These are phyloP conservation scores for Drosophila sulfurigaster DNA, from an alignment of 1,140 invertebrate species.

Conservation along the genomic window DNA sequence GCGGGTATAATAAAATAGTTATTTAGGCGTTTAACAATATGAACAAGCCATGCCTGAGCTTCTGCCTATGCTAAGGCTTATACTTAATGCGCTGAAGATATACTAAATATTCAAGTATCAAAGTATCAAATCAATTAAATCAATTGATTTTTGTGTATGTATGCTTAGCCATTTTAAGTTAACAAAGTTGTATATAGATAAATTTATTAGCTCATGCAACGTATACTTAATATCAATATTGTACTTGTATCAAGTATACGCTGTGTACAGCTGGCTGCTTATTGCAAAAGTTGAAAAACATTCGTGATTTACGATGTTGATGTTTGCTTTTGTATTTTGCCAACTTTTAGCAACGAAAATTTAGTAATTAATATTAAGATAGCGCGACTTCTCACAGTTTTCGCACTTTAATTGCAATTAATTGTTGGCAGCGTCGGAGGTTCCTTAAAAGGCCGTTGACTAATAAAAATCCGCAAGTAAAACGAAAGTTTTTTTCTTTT, in stretches of 20 bases:
- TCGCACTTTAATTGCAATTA: conserved; percentile 76
- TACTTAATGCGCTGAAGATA: no score
- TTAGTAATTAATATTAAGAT: conserved; percentile 33
- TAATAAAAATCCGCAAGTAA: conserved; percentile 60
- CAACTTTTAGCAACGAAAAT: conserved; percentile 7
- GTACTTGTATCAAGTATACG: not conserved
- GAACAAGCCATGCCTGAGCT: no score
- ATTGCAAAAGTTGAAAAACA: not conserved
- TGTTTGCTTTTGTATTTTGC: not conserved
- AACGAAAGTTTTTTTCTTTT: conserved; percentile 46
- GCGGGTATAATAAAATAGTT: no score
- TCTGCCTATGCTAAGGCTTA: no score
- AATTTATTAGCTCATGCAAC: conserved; percentile 2
- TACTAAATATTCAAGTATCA: no score
- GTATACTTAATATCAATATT: not conserved
- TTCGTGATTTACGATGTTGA: not conserved
- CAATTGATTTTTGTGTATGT: not conserved
- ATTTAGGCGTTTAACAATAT: no score
- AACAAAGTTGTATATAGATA: not conserved
- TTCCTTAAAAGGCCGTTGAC: conserved; percentile 63
- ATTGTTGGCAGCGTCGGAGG: conserved; percentile 46
- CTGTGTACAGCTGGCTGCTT: not conserved
- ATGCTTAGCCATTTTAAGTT: not conserved
- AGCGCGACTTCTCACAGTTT: conserved; percentile 42
- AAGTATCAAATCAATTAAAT: no score